A percentile compares a stretch with the other conserved stretches of the same genome.
phyloP scores from a whole-genome alignment of 1,140 invertebrate species.

The Brachionus sp. region DNA sequence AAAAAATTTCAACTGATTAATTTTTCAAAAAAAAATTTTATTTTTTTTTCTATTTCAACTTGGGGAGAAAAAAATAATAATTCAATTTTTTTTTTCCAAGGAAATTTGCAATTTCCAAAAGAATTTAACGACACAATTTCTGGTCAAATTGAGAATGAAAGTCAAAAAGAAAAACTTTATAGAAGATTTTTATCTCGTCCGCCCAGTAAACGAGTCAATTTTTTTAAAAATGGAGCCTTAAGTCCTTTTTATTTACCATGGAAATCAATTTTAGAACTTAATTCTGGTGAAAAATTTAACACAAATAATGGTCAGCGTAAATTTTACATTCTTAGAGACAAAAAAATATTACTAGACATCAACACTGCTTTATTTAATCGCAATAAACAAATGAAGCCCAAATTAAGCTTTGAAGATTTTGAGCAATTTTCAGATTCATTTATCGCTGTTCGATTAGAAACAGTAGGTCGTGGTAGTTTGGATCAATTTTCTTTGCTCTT shows the following conservation, averaged over 20 bases:
- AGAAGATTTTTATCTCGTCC: neutral
- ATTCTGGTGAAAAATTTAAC: neutral
- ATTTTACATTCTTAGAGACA: constrained; percentile 28
- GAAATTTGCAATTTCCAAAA: constrained; percentile 33
- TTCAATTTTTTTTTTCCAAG: neutral
- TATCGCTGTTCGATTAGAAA: neutral
- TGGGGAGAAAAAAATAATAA: too few relatives aligned
- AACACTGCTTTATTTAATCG: neutral
- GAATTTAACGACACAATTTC: constrained; percentile 33
- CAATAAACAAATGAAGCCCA: neutral
- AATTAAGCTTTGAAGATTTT: neutral
- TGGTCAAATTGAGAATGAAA: neutral
- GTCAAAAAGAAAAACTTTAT: neutral
- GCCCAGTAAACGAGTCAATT: constrained; percentile 25
- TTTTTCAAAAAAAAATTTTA: neutral
- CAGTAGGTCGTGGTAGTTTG: neutral
- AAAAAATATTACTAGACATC: neutral
- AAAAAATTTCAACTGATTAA: too few relatives aligned
- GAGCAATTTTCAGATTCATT: neutral
- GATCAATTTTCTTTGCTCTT: constrained; percentile 25
- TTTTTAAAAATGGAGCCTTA: neutral
- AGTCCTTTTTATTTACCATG: constrained; percentile 28
- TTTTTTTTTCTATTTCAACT: too few relatives aligned
- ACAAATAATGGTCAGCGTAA: neutral
- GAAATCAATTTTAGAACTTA: neutral